phyloP scores from a whole-genome alignment of 2,888 invertebrate genomes.

The Cantharis rufa region DNA sequence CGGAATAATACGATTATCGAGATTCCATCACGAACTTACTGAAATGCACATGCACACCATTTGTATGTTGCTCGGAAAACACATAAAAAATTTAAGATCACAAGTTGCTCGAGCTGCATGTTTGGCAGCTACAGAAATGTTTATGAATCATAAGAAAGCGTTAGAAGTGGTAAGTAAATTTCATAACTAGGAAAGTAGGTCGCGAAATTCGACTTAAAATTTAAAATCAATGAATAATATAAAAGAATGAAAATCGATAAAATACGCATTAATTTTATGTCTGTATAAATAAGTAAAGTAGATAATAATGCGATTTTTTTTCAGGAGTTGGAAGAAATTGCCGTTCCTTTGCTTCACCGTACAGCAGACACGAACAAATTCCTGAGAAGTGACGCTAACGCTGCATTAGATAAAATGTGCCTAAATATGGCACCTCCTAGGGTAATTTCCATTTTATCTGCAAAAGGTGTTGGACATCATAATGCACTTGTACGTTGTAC shows the following conservation, averaged over 20 bases:
- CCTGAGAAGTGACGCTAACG: conserved; percentile 84
- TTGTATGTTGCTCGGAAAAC: conserved; percentile 71
- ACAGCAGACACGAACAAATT: conserved; percentile 95
- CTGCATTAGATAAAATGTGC: conserved; percentile 81
- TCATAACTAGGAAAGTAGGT: background rate
- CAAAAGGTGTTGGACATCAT: conserved; percentile 78
- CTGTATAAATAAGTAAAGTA: background rate
- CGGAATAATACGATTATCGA: conserved; percentile 69
- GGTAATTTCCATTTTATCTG: conserved; percentile 67
- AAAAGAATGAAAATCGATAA: background rate
- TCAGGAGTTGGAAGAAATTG: conserved; percentile 85
- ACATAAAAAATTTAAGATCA: conserved; percentile 88
- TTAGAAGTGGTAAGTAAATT: conserved; percentile 63
- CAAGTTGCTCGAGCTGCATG: conserved; percentile 91
- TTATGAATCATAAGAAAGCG: conserved; percentile 61
- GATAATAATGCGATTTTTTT: conserved; percentile 2
- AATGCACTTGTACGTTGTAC: conserved; percentile 87
- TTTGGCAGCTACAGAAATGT: conserved; percentile 78
- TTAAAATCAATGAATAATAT: background rate
- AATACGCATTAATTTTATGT: background rate
- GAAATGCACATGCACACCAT: conserved; percentile 70
- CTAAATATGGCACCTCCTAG: conserved; percentile 73
- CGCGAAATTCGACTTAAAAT: background rate
- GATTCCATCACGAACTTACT: conserved; percentile 66
- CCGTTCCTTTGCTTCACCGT: conserved; percentile 79